Conservation (phyloP, 2,888 invertebrate genomes). For the Chromoteleia sp. region DNA sequence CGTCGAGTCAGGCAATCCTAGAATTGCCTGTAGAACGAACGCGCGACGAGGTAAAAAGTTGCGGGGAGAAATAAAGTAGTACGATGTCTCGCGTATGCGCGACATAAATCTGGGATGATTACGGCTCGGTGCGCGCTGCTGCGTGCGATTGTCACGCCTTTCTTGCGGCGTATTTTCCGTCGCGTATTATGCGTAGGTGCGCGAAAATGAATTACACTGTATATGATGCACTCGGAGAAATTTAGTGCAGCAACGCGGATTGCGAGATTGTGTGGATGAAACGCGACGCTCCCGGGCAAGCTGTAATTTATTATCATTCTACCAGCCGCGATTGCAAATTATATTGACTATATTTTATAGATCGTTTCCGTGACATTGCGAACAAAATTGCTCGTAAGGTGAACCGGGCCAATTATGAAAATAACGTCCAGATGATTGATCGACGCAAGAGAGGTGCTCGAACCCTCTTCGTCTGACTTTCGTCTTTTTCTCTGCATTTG, state of each 20-base stretch:
- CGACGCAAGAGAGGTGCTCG: not conserved
- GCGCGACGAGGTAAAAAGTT: slow-evolving; percentile 12
- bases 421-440: slow-evolving; percentile 31
- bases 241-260: slow-evolving; percentile 42
- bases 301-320: slow-evolving; percentile 51
- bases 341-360: slow-evolving; percentile 49
- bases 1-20: not conserved
- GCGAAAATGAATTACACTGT: slow-evolving; percentile 64
- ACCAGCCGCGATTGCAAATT: slow-evolving; percentile 50
- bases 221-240: slow-evolving; percentile 60
- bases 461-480: too few species aligned
- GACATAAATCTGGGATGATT: slow-evolving; percentile 47
- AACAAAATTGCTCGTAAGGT: slow-evolving; percentile 29
- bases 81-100: slow-evolving; percentile 31
- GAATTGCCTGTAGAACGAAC: too few species aligned
- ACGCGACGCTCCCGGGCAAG: slow-evolving; percentile 36
- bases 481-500: slow-evolving; percentile 8
- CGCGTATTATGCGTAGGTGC: slow-evolving; percentile 52
- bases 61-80: slow-evolving; percentile 39
- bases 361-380: slow-evolving; percentile 24
- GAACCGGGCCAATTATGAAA: slow-evolving; percentile 37
- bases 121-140: slow-evolving; percentile 46
- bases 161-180: slow-evolving; percentile 60
- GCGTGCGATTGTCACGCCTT: slow-evolving; percentile 65
- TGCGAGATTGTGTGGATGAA: slow-evolving; percentile 45